Evolutionary conservation across 2,797 vertebrate species (phyloP).

Genomic region (Orientallactaga sibirica): DNA sequence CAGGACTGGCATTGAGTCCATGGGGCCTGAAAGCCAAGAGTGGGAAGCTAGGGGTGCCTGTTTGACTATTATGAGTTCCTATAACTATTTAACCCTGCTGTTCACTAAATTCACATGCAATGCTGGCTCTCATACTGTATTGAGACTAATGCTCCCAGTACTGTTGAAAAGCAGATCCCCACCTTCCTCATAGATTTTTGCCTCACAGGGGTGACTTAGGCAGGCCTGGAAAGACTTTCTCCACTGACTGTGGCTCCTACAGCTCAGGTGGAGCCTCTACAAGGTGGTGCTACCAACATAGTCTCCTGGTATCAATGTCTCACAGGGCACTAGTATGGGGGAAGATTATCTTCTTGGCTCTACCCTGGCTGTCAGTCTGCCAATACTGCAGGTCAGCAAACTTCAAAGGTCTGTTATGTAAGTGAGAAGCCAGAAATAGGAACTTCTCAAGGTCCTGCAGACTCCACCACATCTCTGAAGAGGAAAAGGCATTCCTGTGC

Average conservation of each 20-base stretch:
- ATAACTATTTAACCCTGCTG: not conserved
- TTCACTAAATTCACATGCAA: not conserved
- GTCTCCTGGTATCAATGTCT: not conserved
- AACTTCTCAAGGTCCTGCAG: not conserved
- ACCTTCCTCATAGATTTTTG: not conserved
- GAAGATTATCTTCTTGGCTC: not conserved
- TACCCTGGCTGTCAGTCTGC: not conserved
- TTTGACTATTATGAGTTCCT: constrained; percentile 21
- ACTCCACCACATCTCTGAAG: not conserved
- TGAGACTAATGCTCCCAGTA: not conserved
- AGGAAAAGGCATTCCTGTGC: constrained; percentile 35
- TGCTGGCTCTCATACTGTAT: not conserved
- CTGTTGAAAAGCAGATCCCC: not conserved
- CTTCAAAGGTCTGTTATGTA: not conserved
- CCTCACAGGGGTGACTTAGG: not conserved
- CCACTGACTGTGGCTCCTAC: not conserved
- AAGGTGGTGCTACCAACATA: not conserved
- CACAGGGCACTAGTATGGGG: not conserved
- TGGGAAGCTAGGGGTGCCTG: not conserved
- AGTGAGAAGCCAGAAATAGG: not conserved
- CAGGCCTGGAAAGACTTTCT: not conserved
- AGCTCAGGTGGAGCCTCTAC: not conserved
- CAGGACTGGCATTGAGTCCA: not conserved
- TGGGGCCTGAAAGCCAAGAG: not conserved
- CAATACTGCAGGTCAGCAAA: not conserved